phyloP scores from a whole-genome alignment of 2,888 invertebrate species.

The Drosophila affinis region DNA sequence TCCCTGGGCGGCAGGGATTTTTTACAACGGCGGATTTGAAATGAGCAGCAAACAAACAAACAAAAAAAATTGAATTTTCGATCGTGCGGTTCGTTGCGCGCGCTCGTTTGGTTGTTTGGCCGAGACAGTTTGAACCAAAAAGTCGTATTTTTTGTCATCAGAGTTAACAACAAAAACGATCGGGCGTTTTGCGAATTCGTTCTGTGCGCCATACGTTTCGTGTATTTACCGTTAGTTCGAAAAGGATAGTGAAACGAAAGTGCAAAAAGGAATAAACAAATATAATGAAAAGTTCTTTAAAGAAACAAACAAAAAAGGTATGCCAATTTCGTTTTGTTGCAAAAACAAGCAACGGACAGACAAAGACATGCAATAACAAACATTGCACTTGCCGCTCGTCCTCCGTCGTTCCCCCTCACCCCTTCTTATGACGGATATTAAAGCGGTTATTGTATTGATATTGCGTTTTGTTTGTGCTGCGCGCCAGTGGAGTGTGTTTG shows the following conservation, averaged over 20 bases:
- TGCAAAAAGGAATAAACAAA: conserved; percentile 28
- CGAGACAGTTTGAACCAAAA: not conserved
- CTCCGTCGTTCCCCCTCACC: not conserved
- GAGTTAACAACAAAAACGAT: not conserved
- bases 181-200: not conserved
- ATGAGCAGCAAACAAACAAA: too few relatives aligned
- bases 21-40: too few relatives aligned
- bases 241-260: conserved; percentile 26
- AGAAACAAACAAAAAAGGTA: conserved; percentile 20
- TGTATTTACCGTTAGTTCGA: conserved; percentile 23
- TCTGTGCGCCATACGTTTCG: conserved; percentile 17
- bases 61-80: not conserved
- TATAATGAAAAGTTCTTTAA: not conserved
- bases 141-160: conserved; percentile 1
- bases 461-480: conserved; percentile 36
- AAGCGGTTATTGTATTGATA: conserved; percentile 11
- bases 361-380: conserved; percentile 6
- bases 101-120: not conserved
- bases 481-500: conserved; percentile 11
- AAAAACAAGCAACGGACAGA: conserved; percentile 2
- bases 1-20: too few relatives aligned
- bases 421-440: conserved; percentile 19
- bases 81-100: not conserved
- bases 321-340: conserved; percentile 11
- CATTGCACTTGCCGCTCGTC: conserved; percentile 27